Conservation (phyloP, 1,140 invertebrate genomes). For the Copidosoma floridanum region DNA sequence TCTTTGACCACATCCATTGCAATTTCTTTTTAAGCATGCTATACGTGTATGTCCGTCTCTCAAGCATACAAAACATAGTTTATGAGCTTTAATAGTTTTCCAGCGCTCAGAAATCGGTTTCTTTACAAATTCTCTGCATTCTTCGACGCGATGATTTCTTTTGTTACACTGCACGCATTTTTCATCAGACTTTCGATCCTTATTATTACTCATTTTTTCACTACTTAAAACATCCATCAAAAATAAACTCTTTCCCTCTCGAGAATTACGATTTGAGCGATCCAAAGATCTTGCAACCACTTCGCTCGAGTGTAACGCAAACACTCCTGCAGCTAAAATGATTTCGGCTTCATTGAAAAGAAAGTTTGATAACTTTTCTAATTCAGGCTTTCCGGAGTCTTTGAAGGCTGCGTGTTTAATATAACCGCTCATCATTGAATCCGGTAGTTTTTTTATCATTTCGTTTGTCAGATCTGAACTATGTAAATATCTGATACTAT, state of each 20-base stretch:
- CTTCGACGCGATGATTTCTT: background rate
- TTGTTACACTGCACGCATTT: background rate
- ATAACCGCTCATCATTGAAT: background rate
- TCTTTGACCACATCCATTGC: background rate
- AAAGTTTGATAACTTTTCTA: conserved; percentile 3
- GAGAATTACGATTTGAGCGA: background rate
- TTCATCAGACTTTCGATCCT: background rate
- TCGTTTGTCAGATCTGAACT: background rate
- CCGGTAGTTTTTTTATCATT: background rate
- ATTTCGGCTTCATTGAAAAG: background rate
- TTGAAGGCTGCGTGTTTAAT: background rate
- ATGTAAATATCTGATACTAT: background rate
- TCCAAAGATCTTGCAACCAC: background rate
- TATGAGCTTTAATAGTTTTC: background rate
- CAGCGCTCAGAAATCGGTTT: background rate
- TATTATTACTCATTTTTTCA: background rate
- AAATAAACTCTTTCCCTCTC: background rate
- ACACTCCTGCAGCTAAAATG: background rate
- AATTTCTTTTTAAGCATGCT: background rate
- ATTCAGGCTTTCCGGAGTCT: background rate
- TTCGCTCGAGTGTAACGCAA: background rate
- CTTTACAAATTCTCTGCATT: background rate
- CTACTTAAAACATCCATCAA: background rate
- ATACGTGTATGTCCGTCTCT: background rate
- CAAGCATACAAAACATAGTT: background rate